Evolutionary conservation across 2,113 vertebrate species (phyloP), one percentile per base, ranked within the genome.

Genomic region (Pygoscelis antarcticus): DNA sequence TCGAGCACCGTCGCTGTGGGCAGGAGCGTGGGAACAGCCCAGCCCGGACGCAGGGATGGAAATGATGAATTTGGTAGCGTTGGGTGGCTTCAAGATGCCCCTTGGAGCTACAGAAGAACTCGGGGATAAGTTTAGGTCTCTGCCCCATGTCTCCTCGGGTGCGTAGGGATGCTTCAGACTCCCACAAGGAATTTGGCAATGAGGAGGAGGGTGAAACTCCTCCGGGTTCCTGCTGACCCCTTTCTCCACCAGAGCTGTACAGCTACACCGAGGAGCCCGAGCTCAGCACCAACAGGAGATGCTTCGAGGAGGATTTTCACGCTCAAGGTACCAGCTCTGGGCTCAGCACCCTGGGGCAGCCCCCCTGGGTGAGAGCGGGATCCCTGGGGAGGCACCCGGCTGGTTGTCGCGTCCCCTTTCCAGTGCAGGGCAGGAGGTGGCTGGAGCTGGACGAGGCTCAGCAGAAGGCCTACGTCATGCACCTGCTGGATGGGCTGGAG

Each of bases 181-280:
- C 32, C 32, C 40, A 6, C 29, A 2, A 16, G 61, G 66, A 26
- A 36, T 69, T 5, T 72, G 92, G 92, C 7, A 0, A 9, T 4
- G 71, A 55, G 7, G 77, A 94, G 83, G 77, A 55, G 36, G 62
- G 19, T 54, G 68, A 40, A 65, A 7, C 42, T 26, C 55, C 40
- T 34, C 54, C 0, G 0, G 6, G 49, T 38, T 42, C 38, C 58
- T 21, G 52, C 86, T 83, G 80, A 54, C 23, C 47, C n/a, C 51
- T 87, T 93, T 18, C 34, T 83, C 93, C 88, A 40, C 38, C 97
- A 99, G 99, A 99, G 97, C 98, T 99, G 51, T 99, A 99, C 98
- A 99, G 99, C 96, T 99, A 99, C 98, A 99, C 99, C 0, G 99
- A 99, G 96, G 99, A 99, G 94, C 99, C 98, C 0, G 99, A 99